Base-by-base conservation (phyloP, 2,797 vertebrate genomes). In the Micrastur ruficollis region DNA sequence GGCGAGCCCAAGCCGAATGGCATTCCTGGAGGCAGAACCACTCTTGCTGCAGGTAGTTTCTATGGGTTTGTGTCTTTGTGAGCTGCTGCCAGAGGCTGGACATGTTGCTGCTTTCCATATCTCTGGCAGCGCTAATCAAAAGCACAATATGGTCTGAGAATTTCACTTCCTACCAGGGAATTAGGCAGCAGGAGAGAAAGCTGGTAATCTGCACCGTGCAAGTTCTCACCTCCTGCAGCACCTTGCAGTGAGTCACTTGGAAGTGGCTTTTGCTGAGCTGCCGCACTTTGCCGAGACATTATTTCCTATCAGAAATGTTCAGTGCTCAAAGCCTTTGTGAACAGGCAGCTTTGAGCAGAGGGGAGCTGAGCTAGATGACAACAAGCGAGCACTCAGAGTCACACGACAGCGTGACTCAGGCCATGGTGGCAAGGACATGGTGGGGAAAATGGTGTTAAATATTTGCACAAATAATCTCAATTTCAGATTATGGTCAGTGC, bases 231-330 rank as follows among this genome's bases (percentile, higher is more conserved):
- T 95, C 52, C 63, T 25, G 58, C 44, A 67, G 81, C 63, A 56
- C 73, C 81, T 72, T 87, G 79, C 80, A 21, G 27, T 61, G 90
- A 85, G 61, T 81, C 86, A 76, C 71, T 65, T 65, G 71, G 50
- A 85, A 88, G 56, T 56, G 80, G n/a, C 74, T 92, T 85, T 85
- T 63, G 71, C 71, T 91, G 70, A 85, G 75, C 81, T 34, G 44
- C 71, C 13, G 9, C 25, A 0, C 49, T 72, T 76, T 36, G 65
- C 70, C 1, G 4, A 65, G 55, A 26, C 0, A 0, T 53, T 72
- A 4, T 61, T 81, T 63, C 59, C 70, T n/a, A 42, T 31, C n/a
- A n/a, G 82, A 63, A 81, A 55, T 7, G 7, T 21, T 55, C 61
- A 14, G 50, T 12, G 32, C 75, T 73, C 2, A 2, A 65, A 58